Evolutionary conservation across 2,797 vertebrate species (phyloP).

Genomic region (Gouania willdenowi): DNA sequence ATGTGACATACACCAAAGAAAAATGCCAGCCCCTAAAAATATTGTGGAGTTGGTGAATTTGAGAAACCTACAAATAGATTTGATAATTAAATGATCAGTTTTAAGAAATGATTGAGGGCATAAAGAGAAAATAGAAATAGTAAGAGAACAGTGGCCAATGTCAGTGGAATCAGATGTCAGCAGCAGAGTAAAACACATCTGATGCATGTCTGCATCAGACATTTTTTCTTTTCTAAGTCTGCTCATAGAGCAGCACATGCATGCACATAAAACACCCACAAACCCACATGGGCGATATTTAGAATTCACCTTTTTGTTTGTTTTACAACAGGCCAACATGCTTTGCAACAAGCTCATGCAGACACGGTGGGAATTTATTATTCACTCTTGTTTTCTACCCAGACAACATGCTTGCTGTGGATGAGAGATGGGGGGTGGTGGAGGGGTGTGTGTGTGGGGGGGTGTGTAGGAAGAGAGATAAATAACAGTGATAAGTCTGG

Average conservation of each 20-base stretch:
- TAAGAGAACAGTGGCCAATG: constrained; percentile 35
- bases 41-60: too few relatives aligned
- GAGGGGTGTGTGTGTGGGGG: too few relatives aligned
- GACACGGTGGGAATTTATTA: constrained; percentile 59
- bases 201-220: constrained; percentile 63
- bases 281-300: constrained; percentile 18
- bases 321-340: constrained; percentile 32
- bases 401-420: constrained; percentile 54
- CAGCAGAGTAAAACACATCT: constrained; percentile 66
- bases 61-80: too few relatives aligned
- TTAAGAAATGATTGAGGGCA: too few relatives aligned
- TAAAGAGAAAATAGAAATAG: constrained; percentile 3
- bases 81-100: too few relatives aligned
- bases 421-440: neutral
- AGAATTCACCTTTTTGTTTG: constrained; percentile 45
- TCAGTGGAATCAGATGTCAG: constrained; percentile 54
- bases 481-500: constrained; percentile 79
- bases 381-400: constrained; percentile 71
- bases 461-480: constrained; percentile 47
- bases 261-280: constrained; percentile 19
- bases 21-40: too few relatives aligned
- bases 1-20: too few relatives aligned
- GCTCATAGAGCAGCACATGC: constrained; percentile 30
- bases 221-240: constrained; percentile 58
- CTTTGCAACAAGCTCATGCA: constrained; percentile 36